Percentiles rank a stretch among this genome's conserved stretches.
Conservation (phyloP, 2,113 vertebrate genomes). For the Clupea harengus region DNA sequence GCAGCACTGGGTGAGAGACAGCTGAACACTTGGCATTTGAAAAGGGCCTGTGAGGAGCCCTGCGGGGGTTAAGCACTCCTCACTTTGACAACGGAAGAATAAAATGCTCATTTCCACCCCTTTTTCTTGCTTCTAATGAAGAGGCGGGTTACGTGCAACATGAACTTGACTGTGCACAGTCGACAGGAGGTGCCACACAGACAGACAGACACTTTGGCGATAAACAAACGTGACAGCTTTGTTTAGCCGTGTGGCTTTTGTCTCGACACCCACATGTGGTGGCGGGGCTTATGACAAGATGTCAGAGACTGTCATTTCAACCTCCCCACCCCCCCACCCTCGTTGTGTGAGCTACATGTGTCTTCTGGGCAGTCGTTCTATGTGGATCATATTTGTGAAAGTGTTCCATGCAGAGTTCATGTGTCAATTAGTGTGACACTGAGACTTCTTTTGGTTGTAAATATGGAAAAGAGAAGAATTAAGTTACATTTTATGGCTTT, state of each 20-base stretch:
- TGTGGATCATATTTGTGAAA: background rate
- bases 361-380: background rate
- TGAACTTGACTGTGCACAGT: background rate
- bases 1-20: background rate
- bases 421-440: background rate
- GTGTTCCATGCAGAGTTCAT: background rate
- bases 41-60: background rate
- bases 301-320: background rate
- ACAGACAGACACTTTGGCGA: slow-evolving; percentile 25
- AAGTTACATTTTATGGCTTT: too few relatives aligned
- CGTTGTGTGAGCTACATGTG: background rate
- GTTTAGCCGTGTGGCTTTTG: slow-evolving; percentile 5
- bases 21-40: background rate
- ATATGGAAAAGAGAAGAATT: background rate
- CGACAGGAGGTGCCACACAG: background rate
- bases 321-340: background rate
- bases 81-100: background rate
- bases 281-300: slow-evolving; percentile 1
- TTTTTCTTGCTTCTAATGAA: background rate
- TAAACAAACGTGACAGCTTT: slow-evolving; percentile 28
- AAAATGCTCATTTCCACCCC: background rate
- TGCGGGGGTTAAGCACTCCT: background rate
- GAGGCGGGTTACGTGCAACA: background rate
- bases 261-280: background rate
- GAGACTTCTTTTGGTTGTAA: background rate